Conservation (phyloP, 1,140 invertebrate genomes). For the Caenorhabditis elegans region WBcel235 BX284605.5:6194501-6195000, state of each 20-base stretch:
- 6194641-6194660: too few species aligned
- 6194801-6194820: not conserved
- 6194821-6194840: not conserved
- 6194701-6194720: slow-evolving; percentile 58
- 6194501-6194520: slow-evolving; percentile 37
- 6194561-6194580: slow-evolving; percentile 53
- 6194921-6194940: not conserved
- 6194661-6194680: not conserved
- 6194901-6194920: slow-evolving; percentile 37
- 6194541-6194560: slow-evolving; percentile 46
- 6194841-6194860: slow-evolving; percentile 8
- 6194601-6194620: not conserved
- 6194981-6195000: slow-evolving; percentile 16
- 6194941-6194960: not conserved
- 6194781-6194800: slow-evolving; percentile 50
- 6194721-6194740: slow-evolving; percentile 60
- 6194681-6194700: slow-evolving; percentile 60
- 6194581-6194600: not conserved
- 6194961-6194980: not conserved
- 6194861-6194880: slow-evolving; percentile 36
- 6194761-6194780: slow-evolving; percentile 54
- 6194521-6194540: slow-evolving; percentile 42
- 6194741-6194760: slow-evolving; percentile 58
- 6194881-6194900: slow-evolving; percentile 41
- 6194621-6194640: not conserved